Evolutionary conservation across 2,113 vertebrate species (phyloP), one percentile per base, ranked within the genome.

Genomic region (Rhagologus leucostigma): DNA sequence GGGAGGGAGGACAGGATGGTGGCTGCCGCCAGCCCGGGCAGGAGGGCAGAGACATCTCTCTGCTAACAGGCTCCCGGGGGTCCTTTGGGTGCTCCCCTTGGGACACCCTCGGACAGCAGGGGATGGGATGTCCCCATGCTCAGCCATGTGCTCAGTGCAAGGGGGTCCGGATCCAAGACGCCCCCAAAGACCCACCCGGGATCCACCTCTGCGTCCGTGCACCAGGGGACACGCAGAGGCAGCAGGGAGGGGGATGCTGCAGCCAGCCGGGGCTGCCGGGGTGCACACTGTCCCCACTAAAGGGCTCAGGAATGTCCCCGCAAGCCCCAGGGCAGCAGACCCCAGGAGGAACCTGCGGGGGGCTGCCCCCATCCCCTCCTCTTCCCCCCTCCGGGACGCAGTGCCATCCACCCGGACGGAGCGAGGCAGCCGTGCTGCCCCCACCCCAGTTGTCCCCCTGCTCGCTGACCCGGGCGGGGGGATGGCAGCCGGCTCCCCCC

Each of bases 261-360:
- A 20, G 73, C 53, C 37, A 3, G 1, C 3, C 1, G 0, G 0
- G 5, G 19, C 4, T 9, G 19, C 6, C 0, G 1, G 16, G 9
- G 29, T 6, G 35, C 49, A 6, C n/a, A 7, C 3, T 19, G 52
- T 39, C 35, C 37, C 18, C n/a, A 9, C 27, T 0, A 1, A 73
- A 68, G 35, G 13, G 44, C 10, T 92, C 67, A 37, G 32, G 37
- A 55, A 23, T 4, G 13, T 26, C n/a, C 16, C 27, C 10, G 5
- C 30, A 30, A 47, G 6, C 29, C 59, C 53, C 35, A 3, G 0
- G 3, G n/a, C 62, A 52, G 67, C 35, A 27, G 32, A 49, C 7
- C 24, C 49, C 7, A 0, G 12, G 24, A 77, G 71, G 33, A 65
- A 68, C 29, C 15, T 12, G 23, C 2, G 1, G 4, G 13, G 27